Evolutionary conservation across 2,113 vertebrate species (phyloP).

Genomic region (Lichenostomus cassidix): DNA sequence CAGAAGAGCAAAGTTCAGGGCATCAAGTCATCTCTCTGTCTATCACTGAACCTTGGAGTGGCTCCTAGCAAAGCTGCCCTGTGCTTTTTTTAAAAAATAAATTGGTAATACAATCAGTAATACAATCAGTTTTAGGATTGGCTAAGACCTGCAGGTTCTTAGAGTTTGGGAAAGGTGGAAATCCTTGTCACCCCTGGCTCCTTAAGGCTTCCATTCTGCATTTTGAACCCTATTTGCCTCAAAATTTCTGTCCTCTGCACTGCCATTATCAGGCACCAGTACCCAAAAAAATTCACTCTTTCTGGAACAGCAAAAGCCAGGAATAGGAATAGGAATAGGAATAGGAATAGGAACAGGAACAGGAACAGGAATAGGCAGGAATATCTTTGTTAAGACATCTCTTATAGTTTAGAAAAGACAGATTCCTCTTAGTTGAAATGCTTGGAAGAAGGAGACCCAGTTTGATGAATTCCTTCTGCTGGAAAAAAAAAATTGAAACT

Average conservation of each 20-base stretch:
- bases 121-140: not conserved
- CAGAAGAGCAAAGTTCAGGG: not conserved
- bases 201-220: not conserved
- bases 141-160: not conserved
- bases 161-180: not conserved
- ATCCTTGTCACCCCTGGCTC: not conserved
- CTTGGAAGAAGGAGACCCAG: not conserved
- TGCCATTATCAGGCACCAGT: fast-evolving
- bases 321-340: too few species aligned
- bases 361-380: not conserved
- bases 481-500: not conserved
- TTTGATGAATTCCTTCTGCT: constrained; percentile 5
- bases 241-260: not conserved
- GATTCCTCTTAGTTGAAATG: not conserved
- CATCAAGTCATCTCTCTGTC: not conserved
- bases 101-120: not conserved
- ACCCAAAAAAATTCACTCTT: not conserved
- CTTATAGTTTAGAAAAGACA: not conserved
- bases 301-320: not conserved
- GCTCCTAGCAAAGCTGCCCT: not conserved
- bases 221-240: not conserved
- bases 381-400: not conserved
- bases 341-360: too few species aligned
- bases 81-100: not conserved
- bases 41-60: not conserved